Evolutionary conservation across 2,888 invertebrate genomes (phyloP).

Genomic region (Erebia epiphron): DNA sequence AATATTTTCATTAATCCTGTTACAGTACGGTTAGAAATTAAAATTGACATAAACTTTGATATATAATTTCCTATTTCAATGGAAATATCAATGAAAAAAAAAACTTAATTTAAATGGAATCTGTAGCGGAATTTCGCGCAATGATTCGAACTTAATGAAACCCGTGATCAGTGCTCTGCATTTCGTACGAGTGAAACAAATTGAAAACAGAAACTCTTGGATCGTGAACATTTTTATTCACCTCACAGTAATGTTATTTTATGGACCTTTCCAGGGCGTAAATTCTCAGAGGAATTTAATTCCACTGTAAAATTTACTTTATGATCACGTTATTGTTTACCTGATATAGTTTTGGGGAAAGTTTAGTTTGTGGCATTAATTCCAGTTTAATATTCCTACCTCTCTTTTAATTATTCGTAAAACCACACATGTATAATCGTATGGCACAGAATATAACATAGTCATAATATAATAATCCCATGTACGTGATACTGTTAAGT

Average conservation of each 20-base stretch:
- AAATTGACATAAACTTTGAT: no score
- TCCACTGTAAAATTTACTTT: slow-evolving; percentile 40
- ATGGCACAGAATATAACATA: slow-evolving; percentile 1
- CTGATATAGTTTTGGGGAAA: slow-evolving; percentile 33
- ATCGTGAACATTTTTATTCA: slow-evolving; percentile 22
- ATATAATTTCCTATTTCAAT: no score
- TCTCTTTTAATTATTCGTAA: background rate
- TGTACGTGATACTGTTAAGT: slow-evolving; percentile 23
- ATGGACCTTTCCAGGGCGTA: slow-evolving; percentile 19
- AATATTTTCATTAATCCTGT: no score
- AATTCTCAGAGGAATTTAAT: slow-evolving; percentile 39
- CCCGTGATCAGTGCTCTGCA: no score
- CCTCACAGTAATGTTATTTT: slow-evolving; percentile 25
- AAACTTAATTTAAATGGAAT: no score
- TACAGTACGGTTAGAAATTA: no score
- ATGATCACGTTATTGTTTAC: slow-evolving; percentile 34
- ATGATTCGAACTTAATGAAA: no score
- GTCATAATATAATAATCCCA: slow-evolving; percentile 8
- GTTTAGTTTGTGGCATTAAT: background rate
- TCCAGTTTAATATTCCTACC: background rate
- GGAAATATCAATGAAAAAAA: no score
- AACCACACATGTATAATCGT: background rate
- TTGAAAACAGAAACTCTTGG: background rate
- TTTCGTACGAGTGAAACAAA: no score
- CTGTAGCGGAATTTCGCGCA: no score